phyloP scores from a whole-genome alignment of 2,113 vertebrate species.

The Pelecanus crispus region DNA sequence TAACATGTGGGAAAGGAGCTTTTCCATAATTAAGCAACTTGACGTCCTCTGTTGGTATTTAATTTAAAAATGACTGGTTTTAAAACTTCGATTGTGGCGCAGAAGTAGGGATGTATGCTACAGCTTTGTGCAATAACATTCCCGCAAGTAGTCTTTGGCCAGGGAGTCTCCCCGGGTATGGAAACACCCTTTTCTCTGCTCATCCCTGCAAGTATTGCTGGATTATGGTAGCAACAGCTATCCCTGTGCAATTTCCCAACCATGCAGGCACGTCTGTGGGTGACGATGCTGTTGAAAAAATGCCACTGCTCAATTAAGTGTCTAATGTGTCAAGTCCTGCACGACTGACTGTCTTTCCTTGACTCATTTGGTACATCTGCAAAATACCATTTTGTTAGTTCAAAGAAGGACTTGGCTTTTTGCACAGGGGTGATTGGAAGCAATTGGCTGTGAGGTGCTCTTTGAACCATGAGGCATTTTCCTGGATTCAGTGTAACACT shows the following conservation, averaged over 20 bases:
- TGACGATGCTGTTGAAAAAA: background rate
- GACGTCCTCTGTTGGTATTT: background rate
- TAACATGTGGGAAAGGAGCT: background rate
- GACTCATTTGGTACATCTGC: background rate
- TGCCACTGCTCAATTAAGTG: background rate
- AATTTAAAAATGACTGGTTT: background rate
- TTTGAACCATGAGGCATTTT: background rate
- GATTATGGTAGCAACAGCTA: background rate
- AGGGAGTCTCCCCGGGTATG: background rate
- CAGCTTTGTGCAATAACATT: background rate
- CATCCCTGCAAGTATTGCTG: accelerated
- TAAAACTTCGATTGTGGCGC: background rate
- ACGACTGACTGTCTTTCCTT: background rate
- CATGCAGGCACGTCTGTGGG: background rate
- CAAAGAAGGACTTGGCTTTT: background rate
- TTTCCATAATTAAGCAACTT: background rate
- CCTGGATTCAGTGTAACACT: background rate
- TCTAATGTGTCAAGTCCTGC: background rate
- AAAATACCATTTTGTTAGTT: background rate
- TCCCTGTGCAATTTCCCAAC: background rate
- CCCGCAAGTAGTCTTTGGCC: background rate
- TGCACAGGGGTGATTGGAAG: background rate
- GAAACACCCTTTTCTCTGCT: background rate
- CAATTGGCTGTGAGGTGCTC: background rate
- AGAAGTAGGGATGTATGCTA: accelerated